These are phyloP conservation scores for Cranoglanis bouderius DNA, from an alignment of 2,113 vertebrate species.

Conservation along the genomic window DNA sequence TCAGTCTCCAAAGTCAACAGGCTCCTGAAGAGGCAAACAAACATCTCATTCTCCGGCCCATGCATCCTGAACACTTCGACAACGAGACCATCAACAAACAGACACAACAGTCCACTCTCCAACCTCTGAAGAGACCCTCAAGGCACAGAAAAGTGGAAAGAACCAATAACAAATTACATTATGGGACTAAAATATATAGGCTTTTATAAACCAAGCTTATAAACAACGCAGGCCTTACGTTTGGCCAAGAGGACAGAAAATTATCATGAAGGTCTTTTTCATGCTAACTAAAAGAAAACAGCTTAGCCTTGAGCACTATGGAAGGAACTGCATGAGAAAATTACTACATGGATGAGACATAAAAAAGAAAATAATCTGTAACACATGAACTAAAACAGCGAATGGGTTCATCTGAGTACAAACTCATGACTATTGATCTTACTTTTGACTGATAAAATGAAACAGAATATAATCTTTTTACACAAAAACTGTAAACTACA, in stretches of 20 bases:
- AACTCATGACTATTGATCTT: not conserved
- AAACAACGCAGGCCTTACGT: not conserved
- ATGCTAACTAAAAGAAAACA: conserved; percentile 30
- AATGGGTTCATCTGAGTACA: not conserved
- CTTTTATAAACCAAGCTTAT: not conserved
- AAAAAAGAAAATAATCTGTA: conserved; percentile 36
- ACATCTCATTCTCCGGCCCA: conserved; percentile 32
- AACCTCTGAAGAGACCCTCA: conserved; percentile 34
- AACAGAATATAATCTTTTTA: not conserved
- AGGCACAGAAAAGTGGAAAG: conserved; percentile 9
- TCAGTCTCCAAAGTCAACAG: conserved; percentile 43
- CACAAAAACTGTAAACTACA: not conserved
- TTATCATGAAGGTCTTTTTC: not conserved
- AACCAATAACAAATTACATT: conserved; percentile 33
- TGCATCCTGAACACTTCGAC: not conserved
- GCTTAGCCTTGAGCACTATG: conserved; percentile 33
- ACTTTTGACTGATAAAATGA: not conserved
- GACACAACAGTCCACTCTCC: conserved; percentile 25
- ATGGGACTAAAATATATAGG: not conserved
- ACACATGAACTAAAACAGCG: not conserved
- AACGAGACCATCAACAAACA: conserved; percentile 38
- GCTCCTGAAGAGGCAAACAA: conserved; percentile 44
- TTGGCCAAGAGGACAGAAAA: not conserved
- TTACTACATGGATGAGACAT: conserved; percentile 24
- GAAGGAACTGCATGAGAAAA: conserved; percentile 23